Base-by-base conservation (phyloP, 2,113 vertebrate genomes). In the Alectura lathami region DNA sequence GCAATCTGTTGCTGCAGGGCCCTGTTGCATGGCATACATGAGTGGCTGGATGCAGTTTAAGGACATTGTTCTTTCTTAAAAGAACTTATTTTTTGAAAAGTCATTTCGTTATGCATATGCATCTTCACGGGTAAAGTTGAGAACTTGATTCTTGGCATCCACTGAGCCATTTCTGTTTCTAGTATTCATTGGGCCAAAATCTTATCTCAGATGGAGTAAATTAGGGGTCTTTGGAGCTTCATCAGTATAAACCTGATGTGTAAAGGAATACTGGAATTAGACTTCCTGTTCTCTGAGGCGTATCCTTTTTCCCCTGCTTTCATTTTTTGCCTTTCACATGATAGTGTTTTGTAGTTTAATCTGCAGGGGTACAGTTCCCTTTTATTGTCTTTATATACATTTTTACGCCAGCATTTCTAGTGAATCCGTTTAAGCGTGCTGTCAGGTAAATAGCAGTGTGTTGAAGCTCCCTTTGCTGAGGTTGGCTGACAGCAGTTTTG, bases 251-350 rank as follows among this genome's bases (percentile, higher is more conserved):
- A 24, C 11, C 20, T 43, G 64, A 15, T 60, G 43, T 38, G 29
- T 26, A 2, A 62, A 47, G 63, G 51, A 21, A 69, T 59, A 0
- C 38, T 66, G 54, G 30, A 27, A 5, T 42, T 32, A 6, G 1
- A 5, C 45, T 23, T 57, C 69, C 32, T 18, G 7, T 36, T 75
- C 70, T 1, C 2, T 45, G 72, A 85, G 60, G 51, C 5, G 1
- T 6, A 18, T 23, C 29, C 66, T 64, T 45, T 59, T 78, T 23
- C 24, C 59, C 15, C 45, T 3, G 4, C 48, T 82, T 70, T 27
- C 11, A 34, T 76, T 89, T 60, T 24, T 24, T 79, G 62, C 36
- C 66, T 87, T 76, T 89, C 32, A 4, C 12, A 0, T 48, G 45
- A 22, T 8, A 6, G 22, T 14, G 42, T 56, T 32, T 4, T 7